Evolutionary conservation across 2,113 vertebrate species (phyloP).

Genomic region (Nibea coibor): DNA sequence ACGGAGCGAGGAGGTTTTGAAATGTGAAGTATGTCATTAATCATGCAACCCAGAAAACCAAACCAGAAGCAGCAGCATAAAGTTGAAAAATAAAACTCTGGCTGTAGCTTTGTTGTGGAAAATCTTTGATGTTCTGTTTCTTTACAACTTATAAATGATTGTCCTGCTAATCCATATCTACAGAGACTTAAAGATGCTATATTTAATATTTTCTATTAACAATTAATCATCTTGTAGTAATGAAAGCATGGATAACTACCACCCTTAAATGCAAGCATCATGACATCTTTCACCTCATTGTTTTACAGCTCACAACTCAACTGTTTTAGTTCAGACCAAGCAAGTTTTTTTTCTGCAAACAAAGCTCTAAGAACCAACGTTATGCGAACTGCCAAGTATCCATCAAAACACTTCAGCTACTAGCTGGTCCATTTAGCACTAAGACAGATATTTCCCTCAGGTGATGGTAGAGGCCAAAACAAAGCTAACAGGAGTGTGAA

Average conservation of each 20-base stretch:
- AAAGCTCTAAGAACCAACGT: neutral
- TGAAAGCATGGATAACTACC: neutral
- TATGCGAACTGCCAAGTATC: conserved; percentile 21
- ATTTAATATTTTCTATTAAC: neutral
- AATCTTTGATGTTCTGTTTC: conserved; percentile 28
- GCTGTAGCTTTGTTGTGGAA: conserved; percentile 16
- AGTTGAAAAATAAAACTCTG: conserved; percentile 19
- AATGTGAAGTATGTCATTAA: conserved; percentile 54
- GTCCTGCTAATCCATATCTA: neutral
- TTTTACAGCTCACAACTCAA: neutral
- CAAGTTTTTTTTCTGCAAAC: neutral
- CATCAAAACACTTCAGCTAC: conserved; percentile 23
- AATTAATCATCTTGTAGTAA: neutral
- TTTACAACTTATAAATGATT: conserved; percentile 2
- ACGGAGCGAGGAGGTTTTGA: conserved; percentile 35
- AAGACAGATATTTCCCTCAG: conserved; percentile 10
- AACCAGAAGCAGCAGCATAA: conserved; percentile 34
- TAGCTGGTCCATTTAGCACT: neutral
- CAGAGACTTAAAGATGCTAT: neutral
- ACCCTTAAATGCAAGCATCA: neutral
- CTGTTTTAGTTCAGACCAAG: neutral
- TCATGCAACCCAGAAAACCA: conserved; percentile 34
- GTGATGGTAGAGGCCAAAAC: conserved; percentile 10
- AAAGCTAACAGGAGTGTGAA: neutral
- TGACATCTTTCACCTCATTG: neutral